A percentile compares a stretch with the other conserved stretches of the same genome.
phyloP scores from a whole-genome alignment of 2,888 invertebrate genomes.

The Nomada ruficornis region DNA sequence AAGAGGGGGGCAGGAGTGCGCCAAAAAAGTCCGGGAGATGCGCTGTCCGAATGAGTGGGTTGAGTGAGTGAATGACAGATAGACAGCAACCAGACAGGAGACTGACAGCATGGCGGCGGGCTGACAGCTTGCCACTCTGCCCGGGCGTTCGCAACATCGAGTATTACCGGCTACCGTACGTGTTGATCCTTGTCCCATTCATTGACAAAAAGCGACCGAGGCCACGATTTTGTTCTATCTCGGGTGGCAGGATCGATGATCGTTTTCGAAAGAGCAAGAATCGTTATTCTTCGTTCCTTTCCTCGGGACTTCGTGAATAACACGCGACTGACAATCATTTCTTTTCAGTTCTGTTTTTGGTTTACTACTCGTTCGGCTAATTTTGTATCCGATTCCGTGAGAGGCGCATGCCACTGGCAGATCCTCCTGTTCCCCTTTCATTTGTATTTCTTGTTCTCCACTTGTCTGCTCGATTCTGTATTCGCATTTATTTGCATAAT shows the following conservation, averaged over 20 bases:
- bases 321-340: no score
- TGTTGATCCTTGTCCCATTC: constrained; percentile 81
- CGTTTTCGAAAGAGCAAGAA: constrained; percentile 46
- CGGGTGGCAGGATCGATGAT: constrained; percentile 59
- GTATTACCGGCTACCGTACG: constrained; percentile 84
- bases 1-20: constrained; percentile 42
- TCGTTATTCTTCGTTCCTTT: background rate
- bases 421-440: background rate
- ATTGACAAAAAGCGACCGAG: constrained; percentile 79
- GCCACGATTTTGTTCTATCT: constrained; percentile 65
- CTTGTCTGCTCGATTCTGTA: no score
- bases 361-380: no score
- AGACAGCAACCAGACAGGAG: constrained; percentile 85
- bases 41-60: constrained; percentile 74
- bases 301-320: no score
- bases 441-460: background rate
- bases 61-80: constrained; percentile 75
- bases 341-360: no score
- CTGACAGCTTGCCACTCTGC: constrained; percentile 84
- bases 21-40: constrained; percentile 68
- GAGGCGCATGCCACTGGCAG: no score
- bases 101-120: constrained; percentile 86
- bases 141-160: constrained; percentile 84
- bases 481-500: background rate
- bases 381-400: no score